phyloP scores from a whole-genome alignment of 2,888 invertebrate species.

The Troides aeacus region DNA sequence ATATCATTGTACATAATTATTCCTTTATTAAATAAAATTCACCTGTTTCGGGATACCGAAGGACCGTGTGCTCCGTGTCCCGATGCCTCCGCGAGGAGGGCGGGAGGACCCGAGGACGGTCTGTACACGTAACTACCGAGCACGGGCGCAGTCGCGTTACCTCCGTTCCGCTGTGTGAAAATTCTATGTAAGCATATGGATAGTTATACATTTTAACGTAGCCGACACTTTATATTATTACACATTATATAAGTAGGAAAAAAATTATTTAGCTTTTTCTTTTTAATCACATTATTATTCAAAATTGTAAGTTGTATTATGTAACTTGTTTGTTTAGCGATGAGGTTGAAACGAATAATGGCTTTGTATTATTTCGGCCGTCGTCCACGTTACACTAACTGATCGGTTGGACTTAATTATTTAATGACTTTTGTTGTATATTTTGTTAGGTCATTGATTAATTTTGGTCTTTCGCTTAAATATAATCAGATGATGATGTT shows the following conservation, averaged over 20 bases:
- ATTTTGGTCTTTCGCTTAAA: slow-evolving; percentile 76
- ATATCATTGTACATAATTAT: slow-evolving; percentile 17
- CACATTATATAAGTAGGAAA: slow-evolving; percentile 79
- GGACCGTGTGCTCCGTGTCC: background rate
- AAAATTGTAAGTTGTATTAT: slow-evolving; percentile 79
- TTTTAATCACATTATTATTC: slow-evolving; percentile 78
- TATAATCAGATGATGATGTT: slow-evolving; percentile 75
- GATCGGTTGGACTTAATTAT: slow-evolving; percentile 76
- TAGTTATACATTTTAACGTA: slow-evolving; percentile 79
- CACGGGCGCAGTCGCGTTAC: slow-evolving; percentile 22
- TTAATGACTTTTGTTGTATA: slow-evolving; percentile 81
- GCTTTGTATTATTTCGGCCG: slow-evolving; percentile 62
- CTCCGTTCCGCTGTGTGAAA: slow-evolving; percentile 71
- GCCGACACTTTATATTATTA: slow-evolving; percentile 80
- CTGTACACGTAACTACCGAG: background rate
- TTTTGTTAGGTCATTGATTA: slow-evolving; percentile 81
- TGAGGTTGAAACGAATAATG: slow-evolving; percentile 61
- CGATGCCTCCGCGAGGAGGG: background rate
- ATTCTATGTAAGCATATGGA: slow-evolving; percentile 73
- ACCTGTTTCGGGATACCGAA: background rate
- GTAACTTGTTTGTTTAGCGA: slow-evolving; percentile 73
- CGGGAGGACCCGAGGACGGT: background rate
- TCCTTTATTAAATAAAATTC: slow-evolving; percentile 8
- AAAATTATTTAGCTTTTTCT: slow-evolving; percentile 78
- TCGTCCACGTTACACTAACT: slow-evolving; percentile 66